These are phyloP conservation scores for Phyllostomus hastatus DNA, from an alignment of 2,113 vertebrate species.

Conservation along the genomic window DNA sequence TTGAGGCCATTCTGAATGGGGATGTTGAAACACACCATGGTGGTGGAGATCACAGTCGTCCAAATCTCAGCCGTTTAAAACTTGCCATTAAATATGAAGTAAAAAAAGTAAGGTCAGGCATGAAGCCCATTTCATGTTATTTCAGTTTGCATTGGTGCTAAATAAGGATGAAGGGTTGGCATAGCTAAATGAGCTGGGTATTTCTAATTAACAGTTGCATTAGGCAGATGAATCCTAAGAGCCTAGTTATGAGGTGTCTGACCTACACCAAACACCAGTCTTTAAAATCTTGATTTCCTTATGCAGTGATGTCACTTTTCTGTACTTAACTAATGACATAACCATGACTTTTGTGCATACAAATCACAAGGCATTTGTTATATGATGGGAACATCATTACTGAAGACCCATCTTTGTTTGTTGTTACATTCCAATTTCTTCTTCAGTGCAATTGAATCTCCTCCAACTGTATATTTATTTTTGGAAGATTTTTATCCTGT, in stretches of 20 bases:
- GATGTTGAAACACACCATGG: conserved; percentile 81
- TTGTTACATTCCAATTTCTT: neutral
- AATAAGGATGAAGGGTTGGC: neutral
- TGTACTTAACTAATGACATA: neutral
- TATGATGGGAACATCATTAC: neutral
- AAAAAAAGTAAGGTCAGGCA: conserved; percentile 89
- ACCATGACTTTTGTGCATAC: neutral
- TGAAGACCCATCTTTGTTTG: neutral
- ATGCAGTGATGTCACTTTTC: neutral
- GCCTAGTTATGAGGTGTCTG: neutral
- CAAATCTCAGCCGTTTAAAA: conserved; percentile 93
- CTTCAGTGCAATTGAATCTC: neutral
- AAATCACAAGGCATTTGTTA: neutral
- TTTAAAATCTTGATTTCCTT: neutral
- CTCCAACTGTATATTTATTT: neutral
- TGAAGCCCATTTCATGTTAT: neutral
- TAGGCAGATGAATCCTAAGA: neutral
- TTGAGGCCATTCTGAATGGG: conserved; percentile 94
- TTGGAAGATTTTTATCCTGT: neutral
- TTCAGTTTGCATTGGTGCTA: neutral
- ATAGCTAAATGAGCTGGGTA: neutral
- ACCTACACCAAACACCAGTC: neutral
- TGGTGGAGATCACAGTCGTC: conserved; percentile 79
- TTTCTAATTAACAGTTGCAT: neutral
- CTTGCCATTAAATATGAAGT: conserved; percentile 97